These are phyloP conservation scores for Calameuta filiformis DNA, from an alignment of 2,888 invertebrate genomes.

Conservation along the genomic window DNA sequence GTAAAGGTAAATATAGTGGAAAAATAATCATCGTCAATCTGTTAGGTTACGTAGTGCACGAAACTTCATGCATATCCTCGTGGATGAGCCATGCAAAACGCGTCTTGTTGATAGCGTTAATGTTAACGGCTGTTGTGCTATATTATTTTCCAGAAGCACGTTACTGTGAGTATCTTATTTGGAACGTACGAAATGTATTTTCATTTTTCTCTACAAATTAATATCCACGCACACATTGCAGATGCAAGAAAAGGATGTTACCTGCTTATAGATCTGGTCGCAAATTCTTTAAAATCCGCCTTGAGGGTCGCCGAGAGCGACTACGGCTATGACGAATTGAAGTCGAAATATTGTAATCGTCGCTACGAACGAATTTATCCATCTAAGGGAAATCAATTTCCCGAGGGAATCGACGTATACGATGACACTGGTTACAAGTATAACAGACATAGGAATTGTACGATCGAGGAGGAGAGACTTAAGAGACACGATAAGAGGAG, in stretches of 20 bases:
- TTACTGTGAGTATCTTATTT: conserved; percentile 45
- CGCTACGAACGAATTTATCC: neutral
- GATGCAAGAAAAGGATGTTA: conserved; percentile 48
- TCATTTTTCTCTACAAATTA: neutral
- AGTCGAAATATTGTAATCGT: neutral
- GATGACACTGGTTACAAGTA: neutral
- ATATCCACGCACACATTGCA: conserved; percentile 22
- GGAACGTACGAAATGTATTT: neutral
- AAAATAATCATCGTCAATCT: conserved; percentile 1
- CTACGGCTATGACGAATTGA: neutral
- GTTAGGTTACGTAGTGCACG: conserved; percentile 8
- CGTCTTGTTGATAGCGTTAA: conserved; percentile 35
- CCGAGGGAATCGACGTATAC: neutral
- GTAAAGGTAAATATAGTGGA: neutral
- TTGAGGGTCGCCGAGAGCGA: conserved; percentile 21
- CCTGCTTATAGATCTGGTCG: conserved; percentile 44
- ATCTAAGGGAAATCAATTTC: neutral
- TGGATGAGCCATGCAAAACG: conserved; percentile 48
- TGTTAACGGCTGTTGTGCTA: conserved; percentile 41
- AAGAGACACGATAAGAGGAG: neutral
- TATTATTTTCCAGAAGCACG: conserved; percentile 55
- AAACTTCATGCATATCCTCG: conserved; percentile 24
- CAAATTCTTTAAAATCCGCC: conserved; percentile 43
- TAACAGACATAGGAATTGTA: neutral
- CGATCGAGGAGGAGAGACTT: neutral